These are phyloP conservation scores for Carcina quercana DNA, from an alignment of 2,888 invertebrate genomes.

Conservation along the genomic window DNA sequence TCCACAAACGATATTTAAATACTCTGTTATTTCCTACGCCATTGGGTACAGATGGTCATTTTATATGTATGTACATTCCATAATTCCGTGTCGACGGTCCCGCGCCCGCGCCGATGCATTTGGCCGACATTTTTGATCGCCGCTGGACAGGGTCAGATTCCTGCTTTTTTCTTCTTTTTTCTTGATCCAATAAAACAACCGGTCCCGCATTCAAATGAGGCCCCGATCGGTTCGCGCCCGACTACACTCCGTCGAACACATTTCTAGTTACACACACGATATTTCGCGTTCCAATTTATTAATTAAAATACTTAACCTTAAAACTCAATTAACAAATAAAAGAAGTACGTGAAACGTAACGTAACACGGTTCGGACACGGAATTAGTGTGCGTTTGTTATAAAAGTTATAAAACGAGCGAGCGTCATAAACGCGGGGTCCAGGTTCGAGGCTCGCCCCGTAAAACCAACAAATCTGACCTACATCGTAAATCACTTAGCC, in stretches of 20 bases:
- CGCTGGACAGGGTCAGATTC: slow-evolving; percentile 28
- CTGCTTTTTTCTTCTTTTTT: slow-evolving; percentile 27
- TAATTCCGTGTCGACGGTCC: too few species aligned
- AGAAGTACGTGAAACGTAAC: too few species aligned
- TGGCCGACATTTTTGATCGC: slow-evolving; percentile 39
- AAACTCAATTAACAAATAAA: too few species aligned
- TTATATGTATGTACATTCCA: too few species aligned
- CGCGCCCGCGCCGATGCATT: slow-evolving; percentile 23
- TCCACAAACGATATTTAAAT: too few species aligned
- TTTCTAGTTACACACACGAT: slow-evolving; percentile 3
- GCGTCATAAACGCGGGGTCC: slow-evolving; percentile 57
- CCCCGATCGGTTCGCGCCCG: slow-evolving; percentile 45
- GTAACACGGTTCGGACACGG: slow-evolving; percentile 30
- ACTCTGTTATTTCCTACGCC: too few species aligned
- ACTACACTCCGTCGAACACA: slow-evolving; percentile 1
- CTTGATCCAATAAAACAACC: slow-evolving; percentile 39
- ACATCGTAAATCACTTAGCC: slow-evolving; percentile 71
- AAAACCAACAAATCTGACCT: slow-evolving; percentile 70
- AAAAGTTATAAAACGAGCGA: slow-evolving; percentile 53
- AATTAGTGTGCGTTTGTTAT: slow-evolving; percentile 37
- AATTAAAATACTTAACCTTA: slow-evolving; percentile 1
- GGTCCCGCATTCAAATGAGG: slow-evolving; percentile 52
- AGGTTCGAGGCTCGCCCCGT: slow-evolving; percentile 54
- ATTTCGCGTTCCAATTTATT: not conserved
- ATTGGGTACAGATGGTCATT: too few species aligned